Conservation (phyloP, 2,797 vertebrate species). For the Sebastes alutus region DNA sequence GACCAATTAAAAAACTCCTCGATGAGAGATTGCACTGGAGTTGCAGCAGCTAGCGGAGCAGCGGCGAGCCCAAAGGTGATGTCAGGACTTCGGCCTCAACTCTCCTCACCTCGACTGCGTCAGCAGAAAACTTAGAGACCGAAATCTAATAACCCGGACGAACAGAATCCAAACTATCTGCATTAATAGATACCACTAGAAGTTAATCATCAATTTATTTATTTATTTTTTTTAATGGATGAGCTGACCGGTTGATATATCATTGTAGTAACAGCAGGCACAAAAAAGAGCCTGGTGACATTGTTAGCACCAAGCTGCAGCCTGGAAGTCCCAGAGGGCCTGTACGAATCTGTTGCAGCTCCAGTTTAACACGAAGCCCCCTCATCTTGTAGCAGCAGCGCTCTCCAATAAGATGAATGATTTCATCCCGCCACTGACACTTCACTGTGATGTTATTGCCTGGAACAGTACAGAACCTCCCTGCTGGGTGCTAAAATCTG, state of each 20-base stretch:
- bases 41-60: neutral
- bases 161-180: neutral
- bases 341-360: conserved; percentile 19
- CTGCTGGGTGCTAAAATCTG: conserved; percentile 45
- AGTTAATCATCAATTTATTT: neutral
- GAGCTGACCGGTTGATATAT: conserved; percentile 5
- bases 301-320: conserved; percentile 10
- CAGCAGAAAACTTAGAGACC: neutral
- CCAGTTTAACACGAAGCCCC: conserved; percentile 21
- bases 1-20: neutral
- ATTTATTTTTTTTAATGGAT: neutral
- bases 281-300: neutral
- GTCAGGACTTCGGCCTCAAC: neutral
- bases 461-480: conserved; percentile 55
- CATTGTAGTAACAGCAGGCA: neutral
- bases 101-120: neutral
- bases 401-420: conserved; percentile 51
- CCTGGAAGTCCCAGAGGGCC: conserved; percentile 14
- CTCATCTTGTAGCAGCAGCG: conserved; percentile 27
- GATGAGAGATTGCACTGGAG: neutral
- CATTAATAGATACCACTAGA: neutral
- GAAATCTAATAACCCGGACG: neutral
- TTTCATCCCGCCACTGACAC: conserved; percentile 52
- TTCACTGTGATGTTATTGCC: conserved; percentile 51
- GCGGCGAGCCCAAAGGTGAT: neutral